Evolutionary conservation across 2,797 vertebrate species (phyloP), one percentile per base, ranked within the genome.

Genomic region (Spea hammondii): DNA sequence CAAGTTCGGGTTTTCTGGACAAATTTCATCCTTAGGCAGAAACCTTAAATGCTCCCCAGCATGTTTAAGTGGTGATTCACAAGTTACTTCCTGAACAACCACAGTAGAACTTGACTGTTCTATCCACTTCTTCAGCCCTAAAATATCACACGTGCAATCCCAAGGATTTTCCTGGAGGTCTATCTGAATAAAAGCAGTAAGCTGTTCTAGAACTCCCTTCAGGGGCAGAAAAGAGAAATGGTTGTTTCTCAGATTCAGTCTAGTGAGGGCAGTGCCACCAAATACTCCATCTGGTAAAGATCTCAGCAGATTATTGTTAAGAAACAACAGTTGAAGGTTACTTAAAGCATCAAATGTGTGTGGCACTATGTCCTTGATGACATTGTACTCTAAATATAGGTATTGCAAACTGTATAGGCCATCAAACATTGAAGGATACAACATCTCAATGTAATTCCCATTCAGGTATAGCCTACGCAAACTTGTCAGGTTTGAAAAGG

Each of bases 131-230:
- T 99, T 97, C 8, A 99, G 92, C 0, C 95, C 94, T 85, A 99
- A 92, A 17, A 98, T 98, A 79, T 97, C 92, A 73, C 97, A 99
- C 0, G 94, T 97, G 87, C 97, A 99, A 88, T 99, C 97, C 97
- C 97, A 99, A 0, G 97, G 97, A 83, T 99, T 99, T 86, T 99
- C 97, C 84, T 99, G 97, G 13, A 99, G 94, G 84, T 99, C 97
- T 4, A 99, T 99, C 90, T 99, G 97, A 85, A 99, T 97, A 44
- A 98, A 95, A 5, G 96, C 95, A 0, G 96, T 96, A 0, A 99
- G 95, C 91, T 99, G 97, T 85, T 99, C 96, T 32, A 99, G 88
- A 47, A 99, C 95, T 0, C 97, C 96, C 60, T 86, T 92, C 57
- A 98, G 96, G 0, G 97, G 96, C 77, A 99, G 86, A 71, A 97